A percentile compares a stretch with the other conserved stretches of the same genome.
These are phyloP conservation scores for Paramormyrops kingsleyae DNA, from an alignment of 2,113 vertebrate species.

Conservation along the genomic window DNA sequence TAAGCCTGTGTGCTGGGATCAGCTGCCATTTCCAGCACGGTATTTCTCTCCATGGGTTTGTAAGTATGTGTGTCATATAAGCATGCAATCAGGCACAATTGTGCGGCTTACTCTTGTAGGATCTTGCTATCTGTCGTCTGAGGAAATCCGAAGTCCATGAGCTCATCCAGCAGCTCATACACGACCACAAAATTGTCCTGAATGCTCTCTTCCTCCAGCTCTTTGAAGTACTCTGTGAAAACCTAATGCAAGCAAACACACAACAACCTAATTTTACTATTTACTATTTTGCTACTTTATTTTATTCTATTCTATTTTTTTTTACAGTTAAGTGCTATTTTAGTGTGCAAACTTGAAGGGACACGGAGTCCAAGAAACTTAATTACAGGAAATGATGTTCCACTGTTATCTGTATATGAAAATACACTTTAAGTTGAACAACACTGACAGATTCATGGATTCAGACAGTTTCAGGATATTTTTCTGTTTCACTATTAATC, in stretches of 20 bases:
- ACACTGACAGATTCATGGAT: not conserved
- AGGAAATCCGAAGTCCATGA: conserved; percentile 94
- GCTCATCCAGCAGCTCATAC: conserved; percentile 87
- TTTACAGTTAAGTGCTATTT: too few relatives aligned
- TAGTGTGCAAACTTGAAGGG: too few relatives aligned
- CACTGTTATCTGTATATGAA: too few relatives aligned
- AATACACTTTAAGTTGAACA: too few relatives aligned
- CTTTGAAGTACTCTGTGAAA: conserved; percentile 90
- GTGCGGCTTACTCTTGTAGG: conserved; percentile 78
- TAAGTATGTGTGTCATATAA: not conserved
- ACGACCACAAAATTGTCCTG: conserved; percentile 91
- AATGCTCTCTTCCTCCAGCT: conserved; percentile 91
- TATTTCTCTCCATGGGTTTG: not conserved
- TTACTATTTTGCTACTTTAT: too few relatives aligned
- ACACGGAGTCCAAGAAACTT: too few relatives aligned
- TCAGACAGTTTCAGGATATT: not conserved
- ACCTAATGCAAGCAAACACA: conserved; percentile 57
- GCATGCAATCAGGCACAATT: not conserved
- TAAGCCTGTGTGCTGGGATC: not conserved
- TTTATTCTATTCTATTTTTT: too few relatives aligned
- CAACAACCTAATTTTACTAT: too few relatives aligned
- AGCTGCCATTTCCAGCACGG: not conserved
- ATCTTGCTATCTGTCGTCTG: conserved; percentile 95
- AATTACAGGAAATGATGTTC: too few relatives aligned
- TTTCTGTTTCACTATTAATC: not conserved